These are phyloP conservation scores for Clytia hemisphaerica DNA, from an alignment of 30 jellyfish, hydroid and myxozoan species.

Conservation along the genomic window DNA sequence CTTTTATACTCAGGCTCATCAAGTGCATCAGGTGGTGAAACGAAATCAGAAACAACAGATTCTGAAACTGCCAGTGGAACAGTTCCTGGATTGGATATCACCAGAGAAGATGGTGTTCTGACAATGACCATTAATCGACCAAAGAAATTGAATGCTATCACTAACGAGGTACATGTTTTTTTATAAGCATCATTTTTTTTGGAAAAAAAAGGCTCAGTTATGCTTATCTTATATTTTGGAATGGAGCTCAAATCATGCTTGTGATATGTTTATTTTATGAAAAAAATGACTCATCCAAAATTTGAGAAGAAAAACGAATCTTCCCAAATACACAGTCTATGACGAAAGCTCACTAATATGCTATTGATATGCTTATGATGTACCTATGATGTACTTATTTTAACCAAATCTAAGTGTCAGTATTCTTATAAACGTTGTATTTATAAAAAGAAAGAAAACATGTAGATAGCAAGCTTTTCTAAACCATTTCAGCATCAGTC, in stretches of 20 bases:
- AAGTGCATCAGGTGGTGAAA: background rate
- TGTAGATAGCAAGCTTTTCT: too few relatives aligned
- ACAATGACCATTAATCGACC: conserved; percentile 68
- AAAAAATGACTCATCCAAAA: background rate
- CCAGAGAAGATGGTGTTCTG: conserved; percentile 56
- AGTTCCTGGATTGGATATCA: conserved; percentile 23
- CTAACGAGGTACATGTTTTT: conserved; percentile 48
- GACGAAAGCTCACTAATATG: too few relatives aligned
- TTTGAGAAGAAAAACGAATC: too few relatives aligned
- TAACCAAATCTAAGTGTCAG: too few relatives aligned
- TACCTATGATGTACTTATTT: too few relatives aligned
- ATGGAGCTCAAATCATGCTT: too few relatives aligned
- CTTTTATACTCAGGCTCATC: background rate
- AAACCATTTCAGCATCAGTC: too few relatives aligned
- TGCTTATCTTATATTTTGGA: too few relatives aligned
- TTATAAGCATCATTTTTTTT: background rate
- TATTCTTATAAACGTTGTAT: too few relatives aligned
- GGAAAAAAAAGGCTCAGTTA: background rate
- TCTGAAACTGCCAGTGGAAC: background rate
- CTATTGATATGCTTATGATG: too few relatives aligned
- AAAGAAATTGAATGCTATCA: conserved; percentile 65
- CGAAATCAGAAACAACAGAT: background rate
- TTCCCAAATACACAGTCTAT: too few relatives aligned
- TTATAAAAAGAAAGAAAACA: too few relatives aligned
- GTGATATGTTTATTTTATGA: background rate